Evolutionary conservation across 2,888 invertebrate genomes (phyloP), one percentile per base, ranked within the genome.

Genomic region (Drosophila antonietae): DNA sequence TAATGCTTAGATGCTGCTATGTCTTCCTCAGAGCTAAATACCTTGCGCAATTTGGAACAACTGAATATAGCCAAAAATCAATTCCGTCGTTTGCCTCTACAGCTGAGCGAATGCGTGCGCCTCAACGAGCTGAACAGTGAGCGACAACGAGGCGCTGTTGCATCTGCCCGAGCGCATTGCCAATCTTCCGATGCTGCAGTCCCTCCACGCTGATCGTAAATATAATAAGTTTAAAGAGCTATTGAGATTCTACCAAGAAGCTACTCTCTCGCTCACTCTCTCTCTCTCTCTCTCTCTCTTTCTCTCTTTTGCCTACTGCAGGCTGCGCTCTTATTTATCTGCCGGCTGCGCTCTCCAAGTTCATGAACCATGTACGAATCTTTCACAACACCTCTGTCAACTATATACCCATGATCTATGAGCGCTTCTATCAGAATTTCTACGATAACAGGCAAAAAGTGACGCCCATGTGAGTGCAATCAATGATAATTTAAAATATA

Each of bases 371-470:
- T 67, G 88, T 93, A 62, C 90, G 92, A 66, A 91, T 93, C 68
- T 93, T 93, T 74, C 92, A 92, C 76, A 93, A 93, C 78, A 85
- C 91, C 43, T 80, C 88, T 49, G 86, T 93, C 43, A 92, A 92
- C 37, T 92, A 93, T 75, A 91, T 93, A 75, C 93, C 93, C 41
- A 90, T 92, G 81, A 77, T 90, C 33, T 93, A 93, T 67, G 92
- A 92, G 67, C 89, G 89, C 28, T 92, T 92, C 82, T 92, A 92
- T 70, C 90, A 90, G 67, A 90, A 81, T 61, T 93, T 91, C 70
- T 93, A 92, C 78, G 92, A 92, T 33, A 89, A 90, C 52, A 81
- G 92, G 3, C 87, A 90, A 46, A 89, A 89, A 41, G 68, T 75
- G 9, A 80, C 85, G 51, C 85, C 90, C 67, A 91, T 91, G 92